Evolutionary conservation across 2,888 invertebrate species (phyloP), one percentile per base, ranked within the genome.

Genomic region (Diarsia brunnea): DNA sequence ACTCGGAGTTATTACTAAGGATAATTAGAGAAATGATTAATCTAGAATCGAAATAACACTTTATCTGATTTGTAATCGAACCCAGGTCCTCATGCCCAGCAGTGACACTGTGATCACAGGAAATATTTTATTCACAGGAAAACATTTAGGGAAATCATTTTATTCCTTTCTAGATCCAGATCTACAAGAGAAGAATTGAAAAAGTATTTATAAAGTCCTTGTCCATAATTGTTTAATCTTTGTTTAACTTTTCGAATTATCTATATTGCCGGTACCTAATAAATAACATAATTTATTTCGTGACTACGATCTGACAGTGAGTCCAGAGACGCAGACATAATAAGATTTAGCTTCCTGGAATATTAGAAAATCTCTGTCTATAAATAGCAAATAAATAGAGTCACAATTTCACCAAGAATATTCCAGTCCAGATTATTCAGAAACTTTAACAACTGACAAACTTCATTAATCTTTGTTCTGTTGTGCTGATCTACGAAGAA

Each of bases 381-480:
- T 58, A 21, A 43, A n/a, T n/a, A n/a, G n/a, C n/a, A n/a, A n/a
- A n/a, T n/a, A n/a, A n/a, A 68, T 51, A 14, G 8, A 64, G 7
- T 5, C 14, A 14, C 4, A 69, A 38, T 58, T 67, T 77, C n/a
- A 16, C 24, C 24, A 47, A 58, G 16, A 66, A 55, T 69, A 79
- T 79, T 24, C 60, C 65, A 45, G 45, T 21, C 21, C 61, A 49
- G 31, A 81, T 61, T 79, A 79, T 81, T 66, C 55, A 5, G 7
- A 66, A 84, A 84, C 69, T 73, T 31, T 60, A 73, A 43, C 55
- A 16, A 69, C 47, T 66, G 69, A 61, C 65, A 72, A 84, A 80
- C 69, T 84, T 74, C 69, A 84, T 84, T 84, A 72, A 81, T 82
- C 76, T 82, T 76, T 67, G 68, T 84, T 69, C 73, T 68, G 31